These are phyloP conservation scores for Oxycera nigricornis DNA, from an alignment of 2,888 invertebrate genomes.

Conservation along the genomic window DNA sequence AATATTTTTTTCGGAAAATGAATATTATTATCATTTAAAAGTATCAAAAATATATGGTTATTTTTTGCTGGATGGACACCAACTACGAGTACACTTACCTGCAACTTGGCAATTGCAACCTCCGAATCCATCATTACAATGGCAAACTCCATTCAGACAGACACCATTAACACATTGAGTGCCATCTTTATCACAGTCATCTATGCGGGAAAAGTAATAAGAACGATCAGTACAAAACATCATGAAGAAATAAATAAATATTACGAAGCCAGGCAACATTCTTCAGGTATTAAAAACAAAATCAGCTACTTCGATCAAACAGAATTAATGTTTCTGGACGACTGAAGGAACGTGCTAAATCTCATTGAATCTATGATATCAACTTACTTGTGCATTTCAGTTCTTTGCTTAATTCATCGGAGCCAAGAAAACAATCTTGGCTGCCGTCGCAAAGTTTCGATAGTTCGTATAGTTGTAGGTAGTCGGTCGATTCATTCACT, in stretches of 20 bases:
- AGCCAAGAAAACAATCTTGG: slow-evolving; percentile 89
- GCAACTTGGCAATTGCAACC: slow-evolving; percentile 94
- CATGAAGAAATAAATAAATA: slow-evolving; percentile 5
- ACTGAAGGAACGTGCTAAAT: too few species aligned
- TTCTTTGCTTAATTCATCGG: slow-evolving; percentile 87
- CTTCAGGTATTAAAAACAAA: too few species aligned
- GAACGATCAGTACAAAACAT: neutral
- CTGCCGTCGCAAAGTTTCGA: slow-evolving; percentile 92
- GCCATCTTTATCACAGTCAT: slow-evolving; percentile 92
- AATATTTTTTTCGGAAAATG: neutral
- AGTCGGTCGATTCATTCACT: slow-evolving; percentile 94
- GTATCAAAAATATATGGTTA: neutral
- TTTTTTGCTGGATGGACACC: too few species aligned
- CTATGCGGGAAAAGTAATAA: slow-evolving; percentile 62
- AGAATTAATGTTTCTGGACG: too few species aligned
- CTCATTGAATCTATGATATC: too few species aligned
- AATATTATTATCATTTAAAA: neutral
- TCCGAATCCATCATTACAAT: slow-evolving; percentile 94
- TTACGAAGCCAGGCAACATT: too few species aligned
- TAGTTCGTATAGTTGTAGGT: slow-evolving; percentile 92
- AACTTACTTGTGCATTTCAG: slow-evolving; percentile 92
- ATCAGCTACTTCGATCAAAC: too few species aligned
- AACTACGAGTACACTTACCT: slow-evolving; percentile 70
- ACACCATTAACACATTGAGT: slow-evolving; percentile 90
- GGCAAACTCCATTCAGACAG: slow-evolving; percentile 91